These are phyloP conservation scores for Mechanitis mazaeus DNA, from an alignment of 2,888 invertebrate species.

Conservation along the genomic window DNA sequence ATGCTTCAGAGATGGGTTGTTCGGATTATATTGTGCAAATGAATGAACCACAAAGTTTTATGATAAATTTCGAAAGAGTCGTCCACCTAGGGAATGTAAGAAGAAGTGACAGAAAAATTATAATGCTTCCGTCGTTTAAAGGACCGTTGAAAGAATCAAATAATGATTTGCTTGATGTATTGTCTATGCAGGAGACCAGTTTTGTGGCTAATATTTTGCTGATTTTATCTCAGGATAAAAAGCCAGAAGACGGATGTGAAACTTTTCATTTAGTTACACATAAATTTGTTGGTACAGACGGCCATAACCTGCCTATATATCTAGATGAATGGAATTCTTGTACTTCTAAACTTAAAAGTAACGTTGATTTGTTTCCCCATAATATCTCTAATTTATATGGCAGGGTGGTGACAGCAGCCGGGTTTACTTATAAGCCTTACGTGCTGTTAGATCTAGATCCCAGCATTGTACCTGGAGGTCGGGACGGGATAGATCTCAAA, in stretches of 20 bases:
- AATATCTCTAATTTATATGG: conserved; percentile 65
- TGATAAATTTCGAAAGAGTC: conserved; percentile 56
- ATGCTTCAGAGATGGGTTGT: conserved; percentile 64
- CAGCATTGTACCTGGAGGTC: conserved; percentile 42
- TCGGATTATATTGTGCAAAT: conserved; percentile 64
- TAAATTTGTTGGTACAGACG: conserved; percentile 53
- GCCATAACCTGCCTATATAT: conserved; percentile 40
- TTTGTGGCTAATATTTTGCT: conserved; percentile 57
- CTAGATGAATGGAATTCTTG: conserved; percentile 65
- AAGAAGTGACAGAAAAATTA: conserved; percentile 63
- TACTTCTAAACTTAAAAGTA: conserved; percentile 43
- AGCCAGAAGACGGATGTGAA: conserved; percentile 34
- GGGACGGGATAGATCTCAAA: conserved; percentile 75
- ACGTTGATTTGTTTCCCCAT: conserved; percentile 64
- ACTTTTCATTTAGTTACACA: conserved; percentile 59
- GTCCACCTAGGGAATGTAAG: conserved; percentile 54
- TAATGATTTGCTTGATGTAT: conserved; percentile 37
- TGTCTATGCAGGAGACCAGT: conserved; percentile 47
- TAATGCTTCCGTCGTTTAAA: conserved; percentile 50
- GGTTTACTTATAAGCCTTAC: conserved; percentile 79
- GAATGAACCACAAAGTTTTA: conserved; percentile 51
- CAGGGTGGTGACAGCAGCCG: conserved; percentile 67
- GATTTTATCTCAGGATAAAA: conserved; percentile 34
- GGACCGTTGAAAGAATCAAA: conserved; percentile 25
- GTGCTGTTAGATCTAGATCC: conserved; percentile 63